Evolutionary conservation across 1,140 invertebrate genomes (phyloP).

Genomic region (Ceratina calcarata): DNA sequence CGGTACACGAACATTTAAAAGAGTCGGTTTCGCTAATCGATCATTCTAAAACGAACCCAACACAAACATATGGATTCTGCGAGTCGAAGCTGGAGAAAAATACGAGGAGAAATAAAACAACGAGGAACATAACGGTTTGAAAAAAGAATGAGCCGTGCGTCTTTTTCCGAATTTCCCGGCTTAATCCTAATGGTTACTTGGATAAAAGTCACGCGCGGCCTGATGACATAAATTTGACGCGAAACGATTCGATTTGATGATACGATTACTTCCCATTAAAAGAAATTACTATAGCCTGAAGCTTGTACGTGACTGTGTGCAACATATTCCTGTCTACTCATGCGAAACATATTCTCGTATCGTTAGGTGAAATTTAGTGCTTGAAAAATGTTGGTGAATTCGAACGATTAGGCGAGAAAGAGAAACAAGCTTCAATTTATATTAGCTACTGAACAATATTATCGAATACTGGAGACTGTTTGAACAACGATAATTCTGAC

Average conservation of each 20-base stretch:
- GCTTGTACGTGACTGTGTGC: neutral
- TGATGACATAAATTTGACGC: conserved; percentile 37
- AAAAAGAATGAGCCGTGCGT: conserved; percentile 19
- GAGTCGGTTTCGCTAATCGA: conserved; percentile 40
- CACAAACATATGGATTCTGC: conserved; percentile 34
- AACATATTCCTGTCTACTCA: neutral
- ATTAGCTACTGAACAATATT: neutral
- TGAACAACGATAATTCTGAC: neutral
- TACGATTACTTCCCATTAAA: conserved; percentile 12
- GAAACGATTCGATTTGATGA: conserved; percentile 29
- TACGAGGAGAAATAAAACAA: neutral
- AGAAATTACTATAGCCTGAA: conserved; percentile 26
- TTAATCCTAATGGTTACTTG: conserved; percentile 58
- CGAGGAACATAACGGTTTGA: neutral
- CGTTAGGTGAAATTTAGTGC: neutral
- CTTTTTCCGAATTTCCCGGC: conserved; percentile 39
- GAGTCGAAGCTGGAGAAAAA: conserved; percentile 29
- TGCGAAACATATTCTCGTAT: neutral
- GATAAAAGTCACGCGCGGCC: conserved; percentile 54
- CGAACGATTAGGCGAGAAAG: neutral
- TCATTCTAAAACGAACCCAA: conserved; percentile 56
- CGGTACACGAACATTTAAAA: conserved; percentile 40
- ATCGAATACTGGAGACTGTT: neutral
- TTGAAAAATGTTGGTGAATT: neutral
- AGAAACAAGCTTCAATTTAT: neutral